A percentile compares a stretch with the other conserved stretches of the same genome.
These are phyloP conservation scores for Zeugodacus cucurbitae DNA, from an alignment of 1,140 invertebrate species.

Conservation along the genomic window DNA sequence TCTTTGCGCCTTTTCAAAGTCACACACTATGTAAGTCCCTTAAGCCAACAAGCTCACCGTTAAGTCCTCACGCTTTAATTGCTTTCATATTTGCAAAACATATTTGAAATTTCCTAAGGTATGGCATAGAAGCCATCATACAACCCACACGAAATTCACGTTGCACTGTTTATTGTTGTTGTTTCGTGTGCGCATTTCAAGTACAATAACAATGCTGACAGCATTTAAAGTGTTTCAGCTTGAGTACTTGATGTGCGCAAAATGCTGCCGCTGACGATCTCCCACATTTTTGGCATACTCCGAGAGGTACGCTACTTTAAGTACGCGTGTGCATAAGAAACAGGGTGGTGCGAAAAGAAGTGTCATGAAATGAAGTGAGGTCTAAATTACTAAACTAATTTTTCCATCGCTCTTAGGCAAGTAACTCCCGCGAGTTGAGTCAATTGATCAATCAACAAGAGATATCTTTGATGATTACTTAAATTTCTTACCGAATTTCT, in stretches of 20 bases:
- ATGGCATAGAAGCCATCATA: not conserved
- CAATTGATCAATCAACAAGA: too few relatives aligned
- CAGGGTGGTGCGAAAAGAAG: too few relatives aligned
- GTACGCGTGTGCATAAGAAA: not conserved
- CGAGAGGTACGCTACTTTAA: not conserved
- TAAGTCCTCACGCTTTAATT: not conserved
- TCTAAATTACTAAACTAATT: too few relatives aligned
- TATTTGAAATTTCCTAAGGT: not conserved
- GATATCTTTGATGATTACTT: too few relatives aligned
- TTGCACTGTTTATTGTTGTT: not conserved
- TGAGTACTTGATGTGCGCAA: not conserved
- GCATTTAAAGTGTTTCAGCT: not conserved
- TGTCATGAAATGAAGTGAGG: too few relatives aligned
- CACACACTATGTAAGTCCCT: not conserved
- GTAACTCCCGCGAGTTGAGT: too few relatives aligned
- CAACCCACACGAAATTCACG: not conserved
- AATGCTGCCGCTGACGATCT: not conserved
- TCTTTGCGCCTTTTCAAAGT: not conserved
- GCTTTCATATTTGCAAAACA: not conserved
- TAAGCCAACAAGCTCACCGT: not conserved
- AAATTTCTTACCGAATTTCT: too few relatives aligned
- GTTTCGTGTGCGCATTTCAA: not conserved
- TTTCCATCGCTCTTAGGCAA: too few relatives aligned
- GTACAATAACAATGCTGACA: not conserved
- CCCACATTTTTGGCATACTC: not conserved